phyloP scores from a whole-genome alignment of 37 sponge, comb jelly and placozoan species.

The Crambe crambe region DNA sequence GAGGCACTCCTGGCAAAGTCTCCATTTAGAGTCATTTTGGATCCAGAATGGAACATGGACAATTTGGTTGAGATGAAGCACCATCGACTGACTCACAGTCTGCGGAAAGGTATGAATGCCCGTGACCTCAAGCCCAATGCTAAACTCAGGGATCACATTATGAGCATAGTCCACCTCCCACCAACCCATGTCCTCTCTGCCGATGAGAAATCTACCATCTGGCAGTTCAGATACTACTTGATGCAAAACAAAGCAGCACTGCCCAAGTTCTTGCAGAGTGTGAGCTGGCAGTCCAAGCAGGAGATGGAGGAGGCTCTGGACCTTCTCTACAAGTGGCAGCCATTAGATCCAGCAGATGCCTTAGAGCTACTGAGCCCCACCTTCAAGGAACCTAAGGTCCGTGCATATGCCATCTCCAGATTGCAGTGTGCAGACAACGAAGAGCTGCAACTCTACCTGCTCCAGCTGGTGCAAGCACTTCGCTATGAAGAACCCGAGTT shows the following conservation, averaged over 20 bases:
- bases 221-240: conserved; percentile 94
- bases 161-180: conserved; percentile 79
- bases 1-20: conserved; percentile 32
- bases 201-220: conserved; percentile 89
- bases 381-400: conserved; percentile 72
- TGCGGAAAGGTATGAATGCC: conserved; percentile 73
- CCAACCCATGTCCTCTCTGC: conserved; percentile 74
- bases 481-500: conserved; percentile 78
- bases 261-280: conserved; percentile 95
- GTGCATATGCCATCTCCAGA: conserved; percentile 89
- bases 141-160: conserved; percentile 43
- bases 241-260: conserved; percentile 82
- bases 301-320: conserved; percentile 84
- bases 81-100: conserved; percentile 83
- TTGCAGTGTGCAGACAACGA: conserved; percentile 91
- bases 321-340: conserved; percentile 91
- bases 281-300: conserved; percentile 83
- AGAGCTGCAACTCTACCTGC: conserved; percentile 82
- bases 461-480: conserved; percentile 87
- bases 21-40: conserved; percentile 59
- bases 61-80: conserved; percentile 94
- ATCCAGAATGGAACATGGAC: conserved; percentile 84
- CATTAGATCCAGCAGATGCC: conserved; percentile 90
- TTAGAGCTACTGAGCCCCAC: conserved; percentile 87
- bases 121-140: conserved; percentile 79